Evolutionary conservation across 92 coral and sea anemone species (phyloP), one percentile per base, ranked within the genome.

Genomic region (Phenganax stokvisi): DNA sequence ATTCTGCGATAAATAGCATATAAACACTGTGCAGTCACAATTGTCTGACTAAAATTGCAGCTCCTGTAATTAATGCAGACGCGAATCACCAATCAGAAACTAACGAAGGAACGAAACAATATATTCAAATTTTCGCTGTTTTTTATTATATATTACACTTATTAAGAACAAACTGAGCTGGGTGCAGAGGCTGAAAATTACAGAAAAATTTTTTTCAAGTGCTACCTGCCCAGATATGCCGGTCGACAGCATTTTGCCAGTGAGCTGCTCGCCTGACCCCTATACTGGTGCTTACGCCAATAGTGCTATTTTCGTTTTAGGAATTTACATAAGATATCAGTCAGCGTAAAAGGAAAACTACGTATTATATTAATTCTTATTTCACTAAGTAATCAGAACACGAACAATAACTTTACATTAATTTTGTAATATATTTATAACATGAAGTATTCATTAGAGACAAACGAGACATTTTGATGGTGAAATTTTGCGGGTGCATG

Each of bases 321-420:
- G 47, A 37, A 37, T 25, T 44, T 71, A 71, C 56, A 73, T 52
- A 53, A 53, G 54, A 73, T 56, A 73, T 55, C 57, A 73, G 57
- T 73, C 15, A 54, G 51, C 13, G 76, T 47, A 74, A 76, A 76
- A 16, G 47, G 51, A 53, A 67, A 53, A 31, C 53, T 76, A 44
- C 13, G 20, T 57, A 76, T 76, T 76, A 76, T 76, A 76, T 76
- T 76, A 76, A 76, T 56, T 57, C 47, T 28, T 57, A 56, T 57
- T 51, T 76, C 10, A 58, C 80, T 57, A 76, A 76, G 37, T 28
- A 57, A 56, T 73, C 61, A 55, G 60, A 52, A 28, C 25, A 53
- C 15, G 11, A 51, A 73, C 52, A 73, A 71, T 7, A 12, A 27
- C 12, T 12, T 13, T 59, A 59, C 65, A 59, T 13, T 59, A 59